These are phyloP conservation scores for Enteromius argenteus DNA, from an alignment of 2,797 vertebrate genomes.

Conservation along the genomic window DNA sequence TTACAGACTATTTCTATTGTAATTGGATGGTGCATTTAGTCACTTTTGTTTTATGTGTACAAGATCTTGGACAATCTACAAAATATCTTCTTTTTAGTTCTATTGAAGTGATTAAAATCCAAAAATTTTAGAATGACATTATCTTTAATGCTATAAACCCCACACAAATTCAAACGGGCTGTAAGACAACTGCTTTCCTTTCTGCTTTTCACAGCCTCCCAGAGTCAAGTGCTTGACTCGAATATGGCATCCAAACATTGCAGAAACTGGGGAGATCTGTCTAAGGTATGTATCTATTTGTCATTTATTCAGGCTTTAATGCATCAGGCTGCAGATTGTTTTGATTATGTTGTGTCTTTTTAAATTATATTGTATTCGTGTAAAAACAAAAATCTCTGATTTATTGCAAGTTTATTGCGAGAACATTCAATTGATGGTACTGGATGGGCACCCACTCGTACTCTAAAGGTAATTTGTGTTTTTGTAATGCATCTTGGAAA, in stretches of 20 bases:
- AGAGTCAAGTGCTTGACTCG: slow-evolving; percentile 96
- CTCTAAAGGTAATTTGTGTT: slow-evolving; percentile 87
- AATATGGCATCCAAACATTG: slow-evolving; percentile 99
- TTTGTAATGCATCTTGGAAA: not conserved
- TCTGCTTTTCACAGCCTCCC: slow-evolving; percentile 85
- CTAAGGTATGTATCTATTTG: slow-evolving; percentile 84
- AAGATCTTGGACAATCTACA: not conserved
- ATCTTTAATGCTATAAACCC: not conserved
- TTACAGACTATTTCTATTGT: not conserved
- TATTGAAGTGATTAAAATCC: not conserved
- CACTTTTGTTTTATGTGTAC: not conserved
- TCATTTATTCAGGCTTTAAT: not conserved
- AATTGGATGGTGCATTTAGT: not conserved
- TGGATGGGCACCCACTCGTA: slow-evolving; percentile 98
- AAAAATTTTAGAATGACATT: not conserved
- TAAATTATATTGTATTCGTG: not conserved
- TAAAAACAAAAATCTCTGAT: slow-evolving; percentile 19
- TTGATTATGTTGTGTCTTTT: not conserved
- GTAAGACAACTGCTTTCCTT: not conserved
- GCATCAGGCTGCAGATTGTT: not conserved
- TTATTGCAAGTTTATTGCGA: slow-evolving; percentile 83
- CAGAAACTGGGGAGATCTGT: slow-evolving; percentile 97
- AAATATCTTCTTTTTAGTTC: not conserved
- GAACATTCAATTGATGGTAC: slow-evolving; percentile 99
- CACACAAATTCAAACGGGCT: not conserved